Base-by-base conservation (phyloP, 2,888 invertebrate species). In the Harpalus rubripes region DNA sequence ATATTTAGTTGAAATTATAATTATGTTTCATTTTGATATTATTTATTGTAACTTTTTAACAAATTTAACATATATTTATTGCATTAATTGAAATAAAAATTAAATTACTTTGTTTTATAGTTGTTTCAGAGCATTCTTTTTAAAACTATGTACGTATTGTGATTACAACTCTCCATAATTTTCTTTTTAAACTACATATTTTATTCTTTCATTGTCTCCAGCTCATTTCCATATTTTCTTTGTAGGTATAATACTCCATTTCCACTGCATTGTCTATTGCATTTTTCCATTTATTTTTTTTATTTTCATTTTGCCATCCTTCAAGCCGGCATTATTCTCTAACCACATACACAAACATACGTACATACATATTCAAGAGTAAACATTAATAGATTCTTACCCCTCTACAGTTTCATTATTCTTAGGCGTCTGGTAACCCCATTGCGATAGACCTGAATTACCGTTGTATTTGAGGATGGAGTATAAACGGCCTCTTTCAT, bases 391-490 rank as follows among this genome's bases (percentile, higher is more conserved):
- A 16, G 16, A n/a, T 16, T 79, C 86, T 81, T 85, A 86, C 86
- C 84, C 83, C 79, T 84, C 81, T n/a, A 59, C 22, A 0, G 87
- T 87, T 52, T 88, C 87, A 32, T 89, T 87, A 4, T 87, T 86
- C 12, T 86, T 85, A 88, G 87, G 6, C 86, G 89, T 87, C 87
- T 91, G 90, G 88, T 93, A 95, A 0, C 95, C 95, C 94, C 96
- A 97, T 83, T 95, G 93, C 0, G 91, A 88, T 0, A 97, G 91
- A 0, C 95, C 96, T 0, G 93, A 92, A 1, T 92, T 92, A 0
- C 94, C 93, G 88, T 96, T 95, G 93, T 94, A 94, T 6, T 89
- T 89, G 80, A 93, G 91, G 61, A 96, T 92, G 10, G 94, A 93
- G 88, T 92, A 95, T 8, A 89, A 90, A 0, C 56, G 90, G 86